Base-by-base conservation (phyloP, 2,113 vertebrate genomes). In the Sylvilagus bachmani region DNA sequence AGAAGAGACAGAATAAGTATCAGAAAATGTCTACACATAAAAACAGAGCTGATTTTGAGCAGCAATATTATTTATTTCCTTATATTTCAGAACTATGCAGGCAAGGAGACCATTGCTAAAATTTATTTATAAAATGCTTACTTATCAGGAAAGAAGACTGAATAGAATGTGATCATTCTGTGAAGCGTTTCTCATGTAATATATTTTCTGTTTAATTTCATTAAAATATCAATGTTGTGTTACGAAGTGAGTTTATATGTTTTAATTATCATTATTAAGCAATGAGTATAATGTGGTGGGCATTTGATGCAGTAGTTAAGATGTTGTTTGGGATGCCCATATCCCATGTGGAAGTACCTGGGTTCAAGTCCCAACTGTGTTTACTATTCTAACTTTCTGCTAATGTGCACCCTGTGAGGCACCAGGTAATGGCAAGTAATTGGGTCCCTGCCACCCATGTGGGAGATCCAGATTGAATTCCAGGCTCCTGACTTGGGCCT, bases 141-240 rank as follows among this genome's bases (percentile, higher is more conserved):
- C 1, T 5, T 69, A 66, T 75, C 10, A 66, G 22, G 36, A 83
- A 80, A 62, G 13, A n/a, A 69, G 27, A 79, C 33, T 81, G 22
- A 91, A 89, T 51, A 80, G 27, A 66, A 80, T 75, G 22, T 71
- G 33, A 49, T 67, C 13, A 61, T 71, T 80, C 27, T 74, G 6
- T 80, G 24, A 86, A 86, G 8, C 2, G 1, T 73, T 77, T 89
- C 55, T 93, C 64, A 55, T 51, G 14, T 86, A 93, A 73, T 12
- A 82, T 2, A 9, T 85, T 58, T 90, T 86, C 66, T 91, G 19
- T 75, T 93, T 77, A 91, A 79, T 93, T 96, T 93, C n/a, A 36
- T 44, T 62, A 80, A 70, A 78, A 10, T 53, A 51, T 44, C 75
- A 62, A n/a, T 66, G 87, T 74, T 90, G 10, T 79, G n/a, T 66